Evolutionary conservation across 2,113 vertebrate genomes (phyloP), one percentile per base, ranked within the genome.

Genomic region (Narcine bancroftii): DNA sequence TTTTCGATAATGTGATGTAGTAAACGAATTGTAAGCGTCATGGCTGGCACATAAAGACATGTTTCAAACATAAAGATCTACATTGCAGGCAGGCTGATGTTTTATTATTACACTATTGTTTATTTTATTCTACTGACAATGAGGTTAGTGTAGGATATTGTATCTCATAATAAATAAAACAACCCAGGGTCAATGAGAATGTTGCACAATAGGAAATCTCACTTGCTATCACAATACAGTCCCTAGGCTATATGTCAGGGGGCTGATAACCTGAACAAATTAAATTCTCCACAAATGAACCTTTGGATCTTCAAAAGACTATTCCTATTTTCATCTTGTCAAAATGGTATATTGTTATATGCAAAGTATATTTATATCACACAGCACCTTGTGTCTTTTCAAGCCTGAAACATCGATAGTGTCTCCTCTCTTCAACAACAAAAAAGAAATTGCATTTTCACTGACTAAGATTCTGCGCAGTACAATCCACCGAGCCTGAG

Each of bases 81-180:
- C 73, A 15, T 69, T 24, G 66, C 21, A 26, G 66, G 66, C 66
- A 69, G n/a, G 10, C 36, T 39, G n/a, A 75, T 9, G 39, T 75
- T 21, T 77, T 77, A 42, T 77, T 42, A 77, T 42, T 24, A 19
- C 75, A 19, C n/a, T 17, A 39, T 75, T 75, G n/a, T 36, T 75
- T 75, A 75, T 36, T 73, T 79, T 26, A 15, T 42, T n/a, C 81
- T 66, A 92, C 92, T 92, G 63, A 53, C 21, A 85, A 50, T 93
- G 92, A 93, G 92, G 94, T 92, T 94, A 93, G 91, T 93, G 89
- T 92, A 92, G 92, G 42, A 42, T 73, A n/a, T 73, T 77, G 85
- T 63, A 81, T 87, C 45, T 33, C 17, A 53, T 56, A 63, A 13
- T 39, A 65, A 92, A 85, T 92, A 92, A 65, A 89, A 39, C 77